Evolutionary conservation across 35 echinoderm and acorn worm species (phyloP).

Genomic region (Amphiura filiformis): DNA sequence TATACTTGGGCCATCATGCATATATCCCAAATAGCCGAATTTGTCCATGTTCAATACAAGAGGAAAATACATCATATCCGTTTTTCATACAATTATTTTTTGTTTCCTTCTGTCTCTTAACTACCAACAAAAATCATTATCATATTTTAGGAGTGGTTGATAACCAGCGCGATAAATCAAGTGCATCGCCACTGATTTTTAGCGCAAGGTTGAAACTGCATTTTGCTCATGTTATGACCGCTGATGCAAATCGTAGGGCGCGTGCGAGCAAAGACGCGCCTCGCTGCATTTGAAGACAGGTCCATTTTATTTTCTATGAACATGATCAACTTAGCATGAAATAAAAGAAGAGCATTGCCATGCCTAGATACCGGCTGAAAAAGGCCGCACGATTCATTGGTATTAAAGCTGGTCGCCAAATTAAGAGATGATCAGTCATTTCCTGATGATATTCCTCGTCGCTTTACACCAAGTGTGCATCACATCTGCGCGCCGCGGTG

Average conservation of each 20-base stretch:
- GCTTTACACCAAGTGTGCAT: neutral
- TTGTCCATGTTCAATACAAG: no score
- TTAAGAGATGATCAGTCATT: slow-evolving; percentile 11
- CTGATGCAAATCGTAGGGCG: neutral
- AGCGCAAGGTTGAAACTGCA: neutral
- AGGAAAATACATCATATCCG: no score
- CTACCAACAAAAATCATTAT: no score
- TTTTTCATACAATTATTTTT: no score
- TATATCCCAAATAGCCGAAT: no score
- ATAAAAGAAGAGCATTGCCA: no score
- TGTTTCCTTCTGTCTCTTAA: no score
- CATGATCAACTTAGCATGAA: neutral
- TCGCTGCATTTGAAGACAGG: neutral
- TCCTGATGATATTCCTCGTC: neutral
- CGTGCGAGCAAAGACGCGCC: neutral
- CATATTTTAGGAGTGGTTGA: no score
- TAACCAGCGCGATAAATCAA: neutral
- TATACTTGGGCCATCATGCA: no score
- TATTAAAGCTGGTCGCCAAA: slow-evolving; percentile 8
- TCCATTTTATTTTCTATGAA: neutral
- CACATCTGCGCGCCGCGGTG: neutral
- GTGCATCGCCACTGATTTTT: neutral
- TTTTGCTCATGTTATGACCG: neutral
- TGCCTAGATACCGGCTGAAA: neutral
- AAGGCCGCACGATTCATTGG: neutral